Evolutionary conservation across 2,888 invertebrate species (phyloP).

Genomic region (Agrotis exclamationis): DNA sequence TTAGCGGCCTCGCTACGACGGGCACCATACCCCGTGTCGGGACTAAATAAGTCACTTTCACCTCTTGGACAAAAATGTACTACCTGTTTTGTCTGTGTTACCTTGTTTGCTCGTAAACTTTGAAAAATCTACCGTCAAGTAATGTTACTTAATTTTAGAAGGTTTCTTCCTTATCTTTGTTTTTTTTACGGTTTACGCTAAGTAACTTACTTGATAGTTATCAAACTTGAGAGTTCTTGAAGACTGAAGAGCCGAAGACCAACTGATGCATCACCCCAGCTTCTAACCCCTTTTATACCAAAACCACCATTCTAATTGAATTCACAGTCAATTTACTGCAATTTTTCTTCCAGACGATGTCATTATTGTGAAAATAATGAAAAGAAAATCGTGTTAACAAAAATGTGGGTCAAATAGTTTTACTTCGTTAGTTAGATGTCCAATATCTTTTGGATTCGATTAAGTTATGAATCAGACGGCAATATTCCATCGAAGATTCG

Average conservation of each 20-base stretch:
- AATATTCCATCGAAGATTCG: neutral
- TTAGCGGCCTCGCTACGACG: no score
- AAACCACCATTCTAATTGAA: slow-evolving; percentile 35
- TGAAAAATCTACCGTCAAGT: no score
- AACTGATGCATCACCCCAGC: slow-evolving; percentile 55
- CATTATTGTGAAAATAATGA: slow-evolving; percentile 35
- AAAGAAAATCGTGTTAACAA: slow-evolving; percentile 32
- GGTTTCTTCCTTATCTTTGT: no score
- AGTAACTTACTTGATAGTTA: slow-evolving; percentile 36
- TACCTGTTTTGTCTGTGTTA: no score
- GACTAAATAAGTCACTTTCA: no score
- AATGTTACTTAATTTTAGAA: no score
- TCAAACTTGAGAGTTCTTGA: slow-evolving; percentile 4
- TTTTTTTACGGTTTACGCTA: no score
- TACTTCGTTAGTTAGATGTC: neutral
- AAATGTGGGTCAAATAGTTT: slow-evolving; percentile 26
- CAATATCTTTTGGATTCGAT: slow-evolving; percentile 27
- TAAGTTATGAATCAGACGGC: slow-evolving; percentile 8
- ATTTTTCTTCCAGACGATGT: slow-evolving; percentile 43
- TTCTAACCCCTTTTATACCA: slow-evolving; percentile 52
- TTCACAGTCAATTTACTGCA: slow-evolving; percentile 46
- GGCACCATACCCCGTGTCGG: no score
- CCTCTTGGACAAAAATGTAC: no score
- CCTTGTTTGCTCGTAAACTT: no score
- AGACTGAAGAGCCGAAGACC: slow-evolving; percentile 13